phyloP scores from a whole-genome alignment of 2,888 invertebrate species.

The Agriopis marginaria region DNA sequence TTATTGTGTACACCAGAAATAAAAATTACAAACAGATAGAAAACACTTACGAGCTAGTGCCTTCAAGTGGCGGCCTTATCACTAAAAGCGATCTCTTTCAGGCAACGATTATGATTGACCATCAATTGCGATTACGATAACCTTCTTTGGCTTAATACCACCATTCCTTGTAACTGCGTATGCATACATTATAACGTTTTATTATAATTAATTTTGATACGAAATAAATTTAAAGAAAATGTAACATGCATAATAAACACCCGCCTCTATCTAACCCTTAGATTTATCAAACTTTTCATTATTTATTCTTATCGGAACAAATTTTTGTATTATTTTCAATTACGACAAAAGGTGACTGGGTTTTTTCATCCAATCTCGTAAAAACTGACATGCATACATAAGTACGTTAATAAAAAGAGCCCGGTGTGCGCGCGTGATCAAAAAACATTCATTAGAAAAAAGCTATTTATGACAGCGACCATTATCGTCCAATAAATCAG shows the following conservation, averaged over 20 bases:
- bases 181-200: too few species aligned
- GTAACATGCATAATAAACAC: constrained; percentile 13
- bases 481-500: constrained; percentile 87
- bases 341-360: constrained; percentile 66
- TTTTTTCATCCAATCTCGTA: constrained; percentile 52
- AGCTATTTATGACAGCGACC: constrained; percentile 85
- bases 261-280: constrained; percentile 9
- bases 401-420: constrained; percentile 76
- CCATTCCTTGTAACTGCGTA: too few species aligned
- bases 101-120: too few species aligned
- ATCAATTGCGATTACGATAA: too few species aligned
- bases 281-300: constrained; percentile 14
- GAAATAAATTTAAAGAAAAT: too few species aligned
- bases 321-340: constrained; percentile 54
- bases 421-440: constrained; percentile 73
- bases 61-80: too few species aligned
- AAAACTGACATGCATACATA: constrained; percentile 71
- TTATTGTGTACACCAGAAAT: too few species aligned
- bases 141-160: too few species aligned
- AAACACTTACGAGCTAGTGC: too few species aligned
- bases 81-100: too few species aligned
- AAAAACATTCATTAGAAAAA: constrained; percentile 82
- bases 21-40: too few species aligned
- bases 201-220: too few species aligned
- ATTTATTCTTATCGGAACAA: constrained; percentile 36